Conservation (phyloP, 2,113 vertebrate genomes). For the Gopherus evgoodei region DNA sequence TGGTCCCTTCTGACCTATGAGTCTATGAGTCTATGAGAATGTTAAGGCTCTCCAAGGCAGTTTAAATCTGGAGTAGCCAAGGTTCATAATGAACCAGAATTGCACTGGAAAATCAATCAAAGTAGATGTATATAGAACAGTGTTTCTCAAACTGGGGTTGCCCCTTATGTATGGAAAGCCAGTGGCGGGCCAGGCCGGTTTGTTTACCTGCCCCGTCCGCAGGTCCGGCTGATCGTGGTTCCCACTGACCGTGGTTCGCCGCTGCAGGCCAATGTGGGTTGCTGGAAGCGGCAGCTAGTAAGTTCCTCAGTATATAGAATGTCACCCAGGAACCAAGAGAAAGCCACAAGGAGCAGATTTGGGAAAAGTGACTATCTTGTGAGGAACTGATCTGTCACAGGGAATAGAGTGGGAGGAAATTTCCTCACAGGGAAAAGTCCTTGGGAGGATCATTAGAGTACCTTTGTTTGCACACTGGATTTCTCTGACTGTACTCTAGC, state of each 20-base stretch:
- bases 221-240: too few species aligned
- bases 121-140: background rate
- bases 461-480: background rate
- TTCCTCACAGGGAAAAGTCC: background rate
- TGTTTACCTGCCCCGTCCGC: too few species aligned
- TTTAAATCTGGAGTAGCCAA: background rate
- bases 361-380: background rate
- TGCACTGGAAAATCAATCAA: background rate
- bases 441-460: rapidly evolving
- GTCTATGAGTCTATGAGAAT: background rate
- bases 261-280: too few species aligned
- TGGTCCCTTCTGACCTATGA: too few species aligned
- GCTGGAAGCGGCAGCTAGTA: too few species aligned
- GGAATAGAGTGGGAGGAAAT: background rate
- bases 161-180: too few species aligned
- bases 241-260: too few species aligned
- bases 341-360: background rate
- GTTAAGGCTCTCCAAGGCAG: background rate
- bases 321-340: background rate
- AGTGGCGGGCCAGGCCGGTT: too few species aligned
- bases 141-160: too few species aligned
- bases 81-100: background rate
- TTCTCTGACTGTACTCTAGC: background rate
- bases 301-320: background rate
- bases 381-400: background rate